Evolutionary conservation across 1,140 invertebrate species (phyloP).

Genomic region (Forficula auricularia): DNA sequence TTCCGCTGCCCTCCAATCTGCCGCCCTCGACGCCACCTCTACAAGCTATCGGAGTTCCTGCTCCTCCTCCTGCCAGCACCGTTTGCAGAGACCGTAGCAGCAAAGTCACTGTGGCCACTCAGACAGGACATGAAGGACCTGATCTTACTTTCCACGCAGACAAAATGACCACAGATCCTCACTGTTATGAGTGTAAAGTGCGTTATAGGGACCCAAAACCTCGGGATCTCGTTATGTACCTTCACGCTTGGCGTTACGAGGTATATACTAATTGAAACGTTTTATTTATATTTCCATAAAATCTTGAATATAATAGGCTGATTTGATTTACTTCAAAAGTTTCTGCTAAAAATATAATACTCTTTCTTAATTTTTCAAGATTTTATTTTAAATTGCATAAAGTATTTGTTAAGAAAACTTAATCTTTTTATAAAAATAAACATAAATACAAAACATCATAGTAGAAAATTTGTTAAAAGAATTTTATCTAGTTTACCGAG

Average conservation of each 20-base stretch:
- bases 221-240: constrained; percentile 81
- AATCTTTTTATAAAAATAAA: neutral
- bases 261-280: constrained; percentile 22
- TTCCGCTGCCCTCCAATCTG: constrained; percentile 24
- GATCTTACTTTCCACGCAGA: constrained; percentile 48
- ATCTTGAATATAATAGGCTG: neutral
- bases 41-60: neutral
- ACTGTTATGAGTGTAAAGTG: constrained; percentile 85
- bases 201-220: constrained; percentile 78
- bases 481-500: no score
- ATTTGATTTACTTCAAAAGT: neutral
- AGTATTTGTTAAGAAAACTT: neutral
- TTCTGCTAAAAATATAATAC: constrained; percentile 3
- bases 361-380: constrained; percentile 1
- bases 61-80: neutral
- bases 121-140: constrained; percentile 58
- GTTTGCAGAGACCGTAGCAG: neutral
- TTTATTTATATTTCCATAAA: neutral
- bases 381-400: constrained; percentile 2
- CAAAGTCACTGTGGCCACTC: constrained; percentile 35
- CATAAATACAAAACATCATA: neutral
- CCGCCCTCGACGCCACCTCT: constrained; percentile 10
- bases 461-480: no score
- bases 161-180: constrained; percentile 60
- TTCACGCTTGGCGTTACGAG: constrained; percentile 85